A percentile compares a stretch with the other conserved stretches of the same genome.
Evolutionary conservation across 2,888 invertebrate species (phyloP).

Genomic region (Oasisia sp.): DNA sequence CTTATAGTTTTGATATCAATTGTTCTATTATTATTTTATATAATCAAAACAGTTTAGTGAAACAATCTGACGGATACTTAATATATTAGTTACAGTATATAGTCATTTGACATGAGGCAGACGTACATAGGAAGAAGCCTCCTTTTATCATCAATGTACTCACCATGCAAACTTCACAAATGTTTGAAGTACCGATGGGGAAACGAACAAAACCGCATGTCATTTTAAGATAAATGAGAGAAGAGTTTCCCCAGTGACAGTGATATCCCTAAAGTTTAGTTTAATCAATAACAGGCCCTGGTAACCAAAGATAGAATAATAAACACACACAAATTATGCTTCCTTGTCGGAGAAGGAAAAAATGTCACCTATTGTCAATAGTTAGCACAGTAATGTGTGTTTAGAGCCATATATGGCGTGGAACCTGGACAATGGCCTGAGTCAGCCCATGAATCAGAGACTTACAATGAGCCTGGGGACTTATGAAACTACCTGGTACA

Average conservation of each 20-base stretch:
- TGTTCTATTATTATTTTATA: no score
- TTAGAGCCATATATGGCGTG: conserved; percentile 4
- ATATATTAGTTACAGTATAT: not conserved
- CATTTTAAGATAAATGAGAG: not conserved
- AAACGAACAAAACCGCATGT: not conserved
- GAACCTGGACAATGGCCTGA: not conserved
- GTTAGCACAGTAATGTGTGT: not conserved
- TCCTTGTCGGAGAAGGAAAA: not conserved
- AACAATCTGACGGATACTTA: not conserved
- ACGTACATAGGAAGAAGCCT: not conserved
- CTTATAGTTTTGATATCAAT: no score
- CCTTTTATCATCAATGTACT: not conserved
- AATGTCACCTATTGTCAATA: not conserved
- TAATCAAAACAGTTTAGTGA: not conserved
- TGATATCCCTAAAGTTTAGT: not conserved
- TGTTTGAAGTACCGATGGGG: not conserved
- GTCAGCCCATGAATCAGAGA: not conserved
- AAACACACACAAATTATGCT: not conserved
- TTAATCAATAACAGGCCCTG: not conserved
- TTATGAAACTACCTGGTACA: not conserved
- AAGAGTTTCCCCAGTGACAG: not conserved
- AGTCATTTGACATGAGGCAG: not conserved
- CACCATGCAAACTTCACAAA: not conserved
- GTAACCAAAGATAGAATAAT: not conserved
- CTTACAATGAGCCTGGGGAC: no score